A percentile compares a stretch with the other conserved stretches of the same genome.
Conservation (phyloP, 2,113 vertebrate species). For the Anas platyrhynchos region DNA sequence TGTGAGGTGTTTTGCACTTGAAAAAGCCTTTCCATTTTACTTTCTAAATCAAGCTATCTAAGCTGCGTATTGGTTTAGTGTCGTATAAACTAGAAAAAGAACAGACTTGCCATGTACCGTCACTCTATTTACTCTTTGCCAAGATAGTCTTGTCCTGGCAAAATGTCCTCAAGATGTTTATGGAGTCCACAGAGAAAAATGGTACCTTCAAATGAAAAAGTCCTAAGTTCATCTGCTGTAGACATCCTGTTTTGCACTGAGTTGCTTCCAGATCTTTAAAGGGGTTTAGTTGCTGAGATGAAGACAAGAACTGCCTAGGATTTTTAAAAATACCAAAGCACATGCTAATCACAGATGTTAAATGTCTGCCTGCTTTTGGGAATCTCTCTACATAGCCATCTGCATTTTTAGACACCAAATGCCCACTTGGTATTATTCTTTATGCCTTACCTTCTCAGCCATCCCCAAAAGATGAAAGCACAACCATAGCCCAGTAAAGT, state of each 20-base stretch:
- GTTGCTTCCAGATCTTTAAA: background rate
- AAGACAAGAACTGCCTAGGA: background rate
- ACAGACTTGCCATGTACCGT: background rate
- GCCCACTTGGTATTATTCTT: background rate
- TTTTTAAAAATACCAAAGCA: background rate
- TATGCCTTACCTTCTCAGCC: background rate
- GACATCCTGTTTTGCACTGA: background rate
- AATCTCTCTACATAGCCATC: background rate
- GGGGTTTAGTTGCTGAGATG: background rate
- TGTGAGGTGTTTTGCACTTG: background rate
- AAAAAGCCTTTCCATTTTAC: slow-evolving; percentile 12
- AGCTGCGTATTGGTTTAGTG: background rate
- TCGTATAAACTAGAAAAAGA: background rate
- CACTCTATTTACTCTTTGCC: background rate
- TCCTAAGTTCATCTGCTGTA: background rate
- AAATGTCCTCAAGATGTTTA: slow-evolving; percentile 5
- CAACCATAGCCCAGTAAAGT: background rate
- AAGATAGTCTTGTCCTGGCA: background rate
- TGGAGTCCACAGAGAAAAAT: background rate
- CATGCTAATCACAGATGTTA: background rate
- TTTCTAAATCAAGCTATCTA: slow-evolving; percentile 26
- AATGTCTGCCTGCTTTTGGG: background rate
- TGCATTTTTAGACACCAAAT: background rate
- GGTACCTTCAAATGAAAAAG: background rate
- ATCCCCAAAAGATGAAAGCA: background rate